These are phyloP conservation scores for Phyllopteryx taeniolatus DNA, from an alignment of 2,113 vertebrate genomes.

Conservation along the genomic window DNA sequence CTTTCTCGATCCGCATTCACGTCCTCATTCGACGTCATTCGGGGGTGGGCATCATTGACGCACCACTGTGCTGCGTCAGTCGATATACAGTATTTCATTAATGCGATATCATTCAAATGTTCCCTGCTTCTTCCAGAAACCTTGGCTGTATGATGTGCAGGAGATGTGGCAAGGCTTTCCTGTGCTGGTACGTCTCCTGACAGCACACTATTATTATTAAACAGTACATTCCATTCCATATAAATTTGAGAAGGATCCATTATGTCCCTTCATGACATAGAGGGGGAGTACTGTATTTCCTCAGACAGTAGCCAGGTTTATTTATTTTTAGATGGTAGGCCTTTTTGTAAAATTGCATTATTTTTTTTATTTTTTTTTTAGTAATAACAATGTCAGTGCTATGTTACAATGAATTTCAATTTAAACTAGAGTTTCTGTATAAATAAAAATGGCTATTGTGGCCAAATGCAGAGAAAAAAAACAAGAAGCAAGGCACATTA, in stretches of 20 bases:
- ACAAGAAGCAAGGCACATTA: too few species aligned
- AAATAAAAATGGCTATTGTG: too few species aligned
- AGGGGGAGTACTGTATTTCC: not conserved
- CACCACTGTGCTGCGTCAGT: conserved; percentile 37
- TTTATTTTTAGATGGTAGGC: not conserved
- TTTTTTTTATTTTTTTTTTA: not conserved
- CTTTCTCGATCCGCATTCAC: not conserved
- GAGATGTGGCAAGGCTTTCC: conserved; percentile 93
- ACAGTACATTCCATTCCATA: not conserved
- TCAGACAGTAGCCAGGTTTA: not conserved
- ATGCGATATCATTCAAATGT: conserved; percentile 18
- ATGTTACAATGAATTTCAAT: too few species aligned
- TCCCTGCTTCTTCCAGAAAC: conserved; percentile 77
- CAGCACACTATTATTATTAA: not conserved
- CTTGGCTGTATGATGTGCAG: conserved; percentile 89
- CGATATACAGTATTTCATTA: conserved; percentile 13
- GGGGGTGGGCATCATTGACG: conserved; percentile 22
- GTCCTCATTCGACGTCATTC: not conserved
- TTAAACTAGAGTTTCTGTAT: too few species aligned
- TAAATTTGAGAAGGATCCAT: not conserved
- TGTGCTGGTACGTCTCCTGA: conserved; percentile 76
- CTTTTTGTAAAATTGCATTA: not conserved
- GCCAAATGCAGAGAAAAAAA: too few species aligned
- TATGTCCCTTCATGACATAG: not conserved
- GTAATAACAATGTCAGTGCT: not conserved